A percentile compares a stretch with the other conserved stretches of the same genome.
phyloP scores from a whole-genome alignment of 2,797 vertebrate species.

The Trichosurus vulpecula region DNA sequence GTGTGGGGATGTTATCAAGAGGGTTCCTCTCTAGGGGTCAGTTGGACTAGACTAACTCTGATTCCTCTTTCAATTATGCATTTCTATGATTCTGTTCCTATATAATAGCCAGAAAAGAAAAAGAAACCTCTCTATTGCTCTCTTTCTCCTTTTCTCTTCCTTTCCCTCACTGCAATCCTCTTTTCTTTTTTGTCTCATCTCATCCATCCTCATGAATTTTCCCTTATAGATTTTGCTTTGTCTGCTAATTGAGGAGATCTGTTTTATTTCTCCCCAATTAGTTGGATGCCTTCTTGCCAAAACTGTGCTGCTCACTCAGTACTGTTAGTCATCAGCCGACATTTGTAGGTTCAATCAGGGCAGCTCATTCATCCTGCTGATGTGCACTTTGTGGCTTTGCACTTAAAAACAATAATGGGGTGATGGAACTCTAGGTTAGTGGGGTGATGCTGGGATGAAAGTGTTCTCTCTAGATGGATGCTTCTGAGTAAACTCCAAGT shows the following conservation, averaged over 20 bases:
- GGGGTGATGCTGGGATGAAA: not conserved
- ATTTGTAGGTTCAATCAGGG: not conserved
- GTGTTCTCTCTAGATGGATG: not conserved
- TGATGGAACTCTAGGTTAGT: not conserved
- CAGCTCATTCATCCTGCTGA: not conserved
- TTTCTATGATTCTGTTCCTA: not conserved
- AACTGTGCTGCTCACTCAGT: not conserved
- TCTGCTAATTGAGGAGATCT: constrained; percentile 32
- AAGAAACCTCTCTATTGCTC: not conserved
- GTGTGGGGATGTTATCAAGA: not conserved
- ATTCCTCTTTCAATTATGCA: not conserved
- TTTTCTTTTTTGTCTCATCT: not conserved
- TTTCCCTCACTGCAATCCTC: not conserved
- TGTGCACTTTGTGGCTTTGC: constrained; percentile 5
- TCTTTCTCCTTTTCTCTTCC: not conserved
- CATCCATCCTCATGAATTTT: not conserved
- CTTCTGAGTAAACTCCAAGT: not conserved
- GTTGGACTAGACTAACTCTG: not conserved
- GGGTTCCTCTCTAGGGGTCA: not conserved
- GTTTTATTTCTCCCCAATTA: constrained; percentile 20
- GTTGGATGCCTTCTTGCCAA: constrained; percentile 11
- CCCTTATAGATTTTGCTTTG: constrained; percentile 14
- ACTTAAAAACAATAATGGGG: not conserved
- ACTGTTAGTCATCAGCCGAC: not conserved
- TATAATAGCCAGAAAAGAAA: not conserved